Evolutionary conservation across 2,888 invertebrate genomes (phyloP), one percentile per base, ranked within the genome.

Genomic region (Noctua fimbriata): DNA sequence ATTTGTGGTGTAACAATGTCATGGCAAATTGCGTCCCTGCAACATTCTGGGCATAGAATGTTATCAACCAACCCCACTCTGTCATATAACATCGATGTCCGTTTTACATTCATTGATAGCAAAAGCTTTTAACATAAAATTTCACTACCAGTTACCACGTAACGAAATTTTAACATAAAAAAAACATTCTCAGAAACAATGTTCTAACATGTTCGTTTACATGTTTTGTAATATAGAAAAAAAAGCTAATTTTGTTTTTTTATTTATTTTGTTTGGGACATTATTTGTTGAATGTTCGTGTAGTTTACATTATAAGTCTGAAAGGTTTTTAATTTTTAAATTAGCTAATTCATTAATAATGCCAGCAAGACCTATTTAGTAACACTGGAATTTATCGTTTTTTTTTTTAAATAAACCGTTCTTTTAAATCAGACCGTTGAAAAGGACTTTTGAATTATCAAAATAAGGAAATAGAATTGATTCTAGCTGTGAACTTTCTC

Each of bases 71-170:
- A 36, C 36, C 7, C 28, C 16, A 28, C 16, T 36, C 16, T 21
- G 47, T 28, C 7, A 36, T 18, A 18, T 36, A 36, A 18, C 28
- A 18, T 28, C 1, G 21, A 41, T 58, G 36, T 14, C 18, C 49
- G 12, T 55, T 66, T 79, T 32, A 66, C 28, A 32, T 32, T 44
- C 10, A 52, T 52, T 55, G 21, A 12, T 32, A 44, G 32, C 36
- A 55, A 55, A 77, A 47, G 16, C 32, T 47, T 78, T 78, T n/a
- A 52, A 21, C 52, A 78, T 47, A 47, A 55, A 55, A 12, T 79
- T 78, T 55, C 44, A 55, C 16, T 78, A 52, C 41, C 41, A 77
- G 24, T 41, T 44, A 52, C 18, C 4, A 36, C n/a, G 18, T 47
- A 65, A 63, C 41, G 21, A 32, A 63, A 63, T 80, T 63, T 4